Percentiles rank a stretch among this genome's conserved stretches.
These are phyloP conservation scores for Hydractinia echinata DNA, from an alignment of 30 jellyfish, hydroid and myxozoan genomes.

Conservation along the genomic window DNA sequence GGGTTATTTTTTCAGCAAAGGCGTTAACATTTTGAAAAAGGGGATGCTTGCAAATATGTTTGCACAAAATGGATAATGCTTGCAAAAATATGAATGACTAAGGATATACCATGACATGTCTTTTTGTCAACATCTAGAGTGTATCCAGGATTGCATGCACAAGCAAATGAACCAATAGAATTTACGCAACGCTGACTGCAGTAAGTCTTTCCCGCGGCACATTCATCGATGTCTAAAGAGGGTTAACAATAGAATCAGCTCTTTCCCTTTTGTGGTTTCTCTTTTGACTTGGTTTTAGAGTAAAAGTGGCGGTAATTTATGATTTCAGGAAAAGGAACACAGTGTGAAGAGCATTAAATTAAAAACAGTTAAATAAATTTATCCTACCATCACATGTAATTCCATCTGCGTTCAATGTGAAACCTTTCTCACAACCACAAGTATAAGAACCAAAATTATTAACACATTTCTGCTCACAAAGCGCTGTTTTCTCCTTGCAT, in stretches of 20 bases:
- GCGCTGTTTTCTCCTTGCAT: constrained; percentile 54
- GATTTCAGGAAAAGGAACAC: background rate
- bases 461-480: constrained; percentile 61
- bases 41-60: no score
- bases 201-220: constrained; percentile 10
- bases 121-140: constrained; percentile 59
- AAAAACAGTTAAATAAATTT: background rate
- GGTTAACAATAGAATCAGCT: background rate
- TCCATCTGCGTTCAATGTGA: constrained; percentile 33
- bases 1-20: no score
- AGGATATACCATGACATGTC: constrained; percentile 58
- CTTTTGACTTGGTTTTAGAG: background rate
- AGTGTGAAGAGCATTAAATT: no score
- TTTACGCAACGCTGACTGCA: constrained; percentile 69
- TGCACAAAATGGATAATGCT: no score
- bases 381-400: constrained; percentile 58
- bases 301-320: no score
- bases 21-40: no score
- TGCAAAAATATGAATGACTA: no score
- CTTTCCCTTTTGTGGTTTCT: no score
- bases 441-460: constrained; percentile 65
- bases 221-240: constrained; percentile 62
- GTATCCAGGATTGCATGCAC: constrained; percentile 74
- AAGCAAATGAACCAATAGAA: constrained; percentile 57
- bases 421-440: constrained; percentile 62